phyloP scores from a whole-genome alignment of 2,797 vertebrate species.

The Neopelma chrysocephalum region DNA sequence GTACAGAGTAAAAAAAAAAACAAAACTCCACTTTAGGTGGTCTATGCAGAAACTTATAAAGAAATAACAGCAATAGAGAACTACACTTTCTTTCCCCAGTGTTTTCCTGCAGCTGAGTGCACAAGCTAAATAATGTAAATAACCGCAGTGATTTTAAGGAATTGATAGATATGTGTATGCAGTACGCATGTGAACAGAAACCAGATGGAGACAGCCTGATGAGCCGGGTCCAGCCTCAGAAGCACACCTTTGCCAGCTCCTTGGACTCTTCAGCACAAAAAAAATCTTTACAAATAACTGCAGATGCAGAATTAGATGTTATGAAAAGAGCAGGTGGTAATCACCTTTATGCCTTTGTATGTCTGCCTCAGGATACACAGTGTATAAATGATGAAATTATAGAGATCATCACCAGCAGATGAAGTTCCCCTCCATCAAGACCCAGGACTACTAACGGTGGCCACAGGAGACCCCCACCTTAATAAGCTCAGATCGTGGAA shows the following conservation, averaged over 20 bases:
- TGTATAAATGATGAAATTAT: neutral
- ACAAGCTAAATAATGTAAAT: neutral
- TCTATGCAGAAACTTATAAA: neutral
- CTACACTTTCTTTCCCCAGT: neutral
- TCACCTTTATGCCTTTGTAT: neutral
- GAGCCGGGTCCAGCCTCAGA: neutral
- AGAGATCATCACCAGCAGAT: neutral
- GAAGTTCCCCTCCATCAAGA: neutral
- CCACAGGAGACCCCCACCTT: neutral
- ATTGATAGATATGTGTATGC: rapidly evolving
- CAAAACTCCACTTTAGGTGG: neutral
- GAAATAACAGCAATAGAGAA: neutral
- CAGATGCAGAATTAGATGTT: neutral
- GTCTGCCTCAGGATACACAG: neutral
- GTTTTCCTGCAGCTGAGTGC: neutral
- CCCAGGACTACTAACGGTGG: neutral
- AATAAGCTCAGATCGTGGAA: neutral
- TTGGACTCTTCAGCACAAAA: neutral
- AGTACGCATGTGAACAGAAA: neutral
- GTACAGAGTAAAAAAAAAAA: neutral
- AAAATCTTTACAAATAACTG: neutral
- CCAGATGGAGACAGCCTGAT: neutral
- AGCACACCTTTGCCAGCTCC: neutral
- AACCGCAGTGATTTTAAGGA: neutral
- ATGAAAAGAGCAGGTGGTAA: neutral